Evolutionary conservation across 2,888 invertebrate species (phyloP).

Genomic region (Pycnomerus fuliginosus): DNA sequence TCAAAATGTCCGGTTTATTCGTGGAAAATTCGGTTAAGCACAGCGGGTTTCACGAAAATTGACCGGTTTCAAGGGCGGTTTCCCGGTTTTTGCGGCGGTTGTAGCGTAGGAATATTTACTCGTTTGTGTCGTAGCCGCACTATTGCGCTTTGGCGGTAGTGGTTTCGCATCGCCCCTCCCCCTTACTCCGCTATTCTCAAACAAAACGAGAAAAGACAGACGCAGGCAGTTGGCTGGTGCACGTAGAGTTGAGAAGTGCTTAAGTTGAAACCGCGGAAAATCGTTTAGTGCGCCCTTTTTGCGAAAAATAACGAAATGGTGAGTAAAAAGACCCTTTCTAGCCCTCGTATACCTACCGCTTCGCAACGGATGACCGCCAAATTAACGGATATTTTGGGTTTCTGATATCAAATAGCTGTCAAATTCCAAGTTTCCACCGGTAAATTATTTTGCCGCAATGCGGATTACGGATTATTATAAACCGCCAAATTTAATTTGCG

Average conservation of each 20-base stretch:
- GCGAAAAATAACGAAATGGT: conserved; percentile 53
- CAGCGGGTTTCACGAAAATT: too few relatives aligned
- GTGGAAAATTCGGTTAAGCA: too few relatives aligned
- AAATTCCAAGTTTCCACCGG: conserved; percentile 44
- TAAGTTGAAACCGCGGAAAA: conserved; percentile 26
- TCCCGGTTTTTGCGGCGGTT: conserved; percentile 16
- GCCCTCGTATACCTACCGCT: too few relatives aligned
- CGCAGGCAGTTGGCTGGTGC: conserved; percentile 51
- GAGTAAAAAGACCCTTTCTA: too few relatives aligned
- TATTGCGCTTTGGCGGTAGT: conserved; percentile 51
- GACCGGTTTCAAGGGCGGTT: conserved; percentile 45
- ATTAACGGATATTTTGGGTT: too few relatives aligned
- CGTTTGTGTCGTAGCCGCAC: conserved; percentile 54
- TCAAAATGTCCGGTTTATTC: too few relatives aligned
- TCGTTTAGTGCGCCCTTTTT: conserved; percentile 42
- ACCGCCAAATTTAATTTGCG: conserved; percentile 7
- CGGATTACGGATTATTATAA: conserved; percentile 42
- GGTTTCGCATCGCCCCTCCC: conserved; percentile 43
- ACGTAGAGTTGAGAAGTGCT: conserved; percentile 41
- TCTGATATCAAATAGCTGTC: conserved; percentile 40
- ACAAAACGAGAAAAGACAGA: conserved; percentile 48
- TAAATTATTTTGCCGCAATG: conserved; percentile 49
- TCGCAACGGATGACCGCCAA: too few relatives aligned
- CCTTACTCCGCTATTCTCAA: conserved; percentile 40
- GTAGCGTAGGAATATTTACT: conserved; percentile 54